Evolutionary conservation across 2,113 vertebrate species (phyloP).

Genomic region (Apaloderma vittatum): DNA sequence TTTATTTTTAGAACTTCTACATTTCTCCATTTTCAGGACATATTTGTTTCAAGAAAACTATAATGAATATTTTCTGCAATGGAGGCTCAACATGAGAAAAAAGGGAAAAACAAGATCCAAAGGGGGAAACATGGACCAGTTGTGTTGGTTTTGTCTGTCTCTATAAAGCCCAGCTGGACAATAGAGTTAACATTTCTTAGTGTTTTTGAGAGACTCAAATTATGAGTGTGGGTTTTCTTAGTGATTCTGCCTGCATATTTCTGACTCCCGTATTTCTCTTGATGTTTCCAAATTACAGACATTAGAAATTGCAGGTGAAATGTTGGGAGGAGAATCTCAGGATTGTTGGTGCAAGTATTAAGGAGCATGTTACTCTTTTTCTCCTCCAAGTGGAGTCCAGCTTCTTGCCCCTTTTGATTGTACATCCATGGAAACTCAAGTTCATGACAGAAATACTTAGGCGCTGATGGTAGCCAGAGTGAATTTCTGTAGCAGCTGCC

Average conservation of each 20-base stretch:
- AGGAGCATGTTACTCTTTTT: not conserved
- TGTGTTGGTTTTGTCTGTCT: not conserved
- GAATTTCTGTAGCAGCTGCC: not conserved
- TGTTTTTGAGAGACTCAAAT: accelerated
- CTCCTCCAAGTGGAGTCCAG: not conserved
- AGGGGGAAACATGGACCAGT: not conserved
- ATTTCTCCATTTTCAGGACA: not conserved
- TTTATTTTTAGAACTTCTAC: not conserved
- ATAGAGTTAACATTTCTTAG: not conserved
- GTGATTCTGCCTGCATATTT: not conserved
- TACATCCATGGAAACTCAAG: not conserved
- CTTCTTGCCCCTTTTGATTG: not conserved
- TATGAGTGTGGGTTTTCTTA: not conserved
- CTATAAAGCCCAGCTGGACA: not conserved
- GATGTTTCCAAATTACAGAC: not conserved
- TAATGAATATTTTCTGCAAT: not conserved
- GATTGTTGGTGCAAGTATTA: not conserved
- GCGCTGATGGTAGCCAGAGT: not conserved
- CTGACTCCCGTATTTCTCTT: not conserved
- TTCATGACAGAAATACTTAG: not conserved
- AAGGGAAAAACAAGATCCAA: not conserved
- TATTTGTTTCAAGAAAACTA: not conserved
- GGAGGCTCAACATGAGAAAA: not conserved
- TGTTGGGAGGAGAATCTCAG: accelerated
- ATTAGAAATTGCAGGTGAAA: not conserved